Conservation (phyloP, 2,113 vertebrate species). For the Malaclemys terrapin region DNA sequence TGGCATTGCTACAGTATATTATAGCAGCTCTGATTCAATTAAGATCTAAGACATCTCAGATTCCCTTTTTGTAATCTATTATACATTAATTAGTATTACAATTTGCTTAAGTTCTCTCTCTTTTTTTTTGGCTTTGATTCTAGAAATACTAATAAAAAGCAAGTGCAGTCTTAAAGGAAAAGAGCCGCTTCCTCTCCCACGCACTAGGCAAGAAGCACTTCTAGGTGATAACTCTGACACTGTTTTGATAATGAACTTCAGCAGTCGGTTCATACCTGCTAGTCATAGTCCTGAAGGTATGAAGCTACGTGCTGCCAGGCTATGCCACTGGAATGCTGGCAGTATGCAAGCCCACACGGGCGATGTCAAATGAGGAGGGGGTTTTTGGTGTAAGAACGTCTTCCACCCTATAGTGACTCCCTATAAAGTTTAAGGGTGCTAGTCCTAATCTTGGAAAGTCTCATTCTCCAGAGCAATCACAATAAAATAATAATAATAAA, state of each 20-base stretch:
- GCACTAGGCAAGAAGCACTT: neutral
- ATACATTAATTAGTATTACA: neutral
- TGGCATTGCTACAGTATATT: neutral
- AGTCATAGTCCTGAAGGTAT: neutral
- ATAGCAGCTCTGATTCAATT: conserved; percentile 7
- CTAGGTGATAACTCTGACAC: accelerated
- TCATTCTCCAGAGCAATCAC: neutral
- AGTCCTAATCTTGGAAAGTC: neutral
- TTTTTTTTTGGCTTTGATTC: neutral
- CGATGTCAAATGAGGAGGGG: accelerated
- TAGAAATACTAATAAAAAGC: neutral
- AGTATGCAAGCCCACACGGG: neutral
- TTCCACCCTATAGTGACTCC: neutral
- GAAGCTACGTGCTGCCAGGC: neutral
- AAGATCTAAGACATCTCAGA: neutral
- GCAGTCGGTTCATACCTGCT: too few species aligned
- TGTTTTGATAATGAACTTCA: neutral
- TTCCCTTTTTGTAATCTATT: neutral
- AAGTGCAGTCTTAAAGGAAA: neutral
- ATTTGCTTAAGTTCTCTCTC: neutral
- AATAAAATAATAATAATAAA: neutral
- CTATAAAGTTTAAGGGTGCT: neutral
- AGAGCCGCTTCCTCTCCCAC: neutral
- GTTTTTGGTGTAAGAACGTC: neutral
- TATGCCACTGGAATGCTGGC: accelerated